Evolutionary conservation across 1,140 invertebrate species (phyloP).

Genomic region (Dendrolimus punctatus): DNA sequence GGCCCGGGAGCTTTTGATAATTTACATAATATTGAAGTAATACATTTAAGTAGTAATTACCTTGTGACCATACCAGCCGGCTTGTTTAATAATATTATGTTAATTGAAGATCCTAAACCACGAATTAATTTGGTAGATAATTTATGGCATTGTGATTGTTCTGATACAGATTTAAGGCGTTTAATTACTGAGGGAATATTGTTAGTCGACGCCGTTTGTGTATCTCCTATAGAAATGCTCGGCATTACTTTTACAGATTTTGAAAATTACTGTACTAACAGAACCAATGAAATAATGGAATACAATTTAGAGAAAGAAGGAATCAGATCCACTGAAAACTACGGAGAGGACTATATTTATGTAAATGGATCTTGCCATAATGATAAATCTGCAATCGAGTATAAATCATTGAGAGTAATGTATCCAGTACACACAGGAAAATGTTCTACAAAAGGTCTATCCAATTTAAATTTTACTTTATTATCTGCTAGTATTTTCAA

Average conservation of each 20-base stretch:
- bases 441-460: conserved; percentile 16
- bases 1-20: conserved; percentile 45
- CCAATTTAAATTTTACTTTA: conserved; percentile 1
- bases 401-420: conserved; percentile 4
- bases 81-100: conserved; percentile 34
- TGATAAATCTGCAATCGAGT: background rate
- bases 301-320: background rate
- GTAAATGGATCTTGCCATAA: conserved; percentile 18
- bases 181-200: conserved; percentile 24
- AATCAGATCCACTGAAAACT: background rate
- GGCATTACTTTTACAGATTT: conserved; percentile 37
- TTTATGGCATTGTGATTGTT: conserved; percentile 47
- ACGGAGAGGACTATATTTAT: conserved; percentile 12
- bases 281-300: conserved; percentile 1
- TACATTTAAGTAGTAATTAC: conserved; percentile 49
- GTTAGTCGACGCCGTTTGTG: conserved; percentile 37
- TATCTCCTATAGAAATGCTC: conserved; percentile 22
- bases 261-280: conserved; percentile 25
- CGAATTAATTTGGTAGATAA: conserved; percentile 48
- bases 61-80: conserved; percentile 33
- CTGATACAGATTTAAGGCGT: conserved; percentile 24
- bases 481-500: background rate
- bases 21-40: conserved; percentile 34
- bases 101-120: conserved; percentile 13
- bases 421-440: conserved; percentile 9